Base-by-base conservation (phyloP, 2,888 invertebrate species). In the Tanytarsus gracilentus region DNA sequence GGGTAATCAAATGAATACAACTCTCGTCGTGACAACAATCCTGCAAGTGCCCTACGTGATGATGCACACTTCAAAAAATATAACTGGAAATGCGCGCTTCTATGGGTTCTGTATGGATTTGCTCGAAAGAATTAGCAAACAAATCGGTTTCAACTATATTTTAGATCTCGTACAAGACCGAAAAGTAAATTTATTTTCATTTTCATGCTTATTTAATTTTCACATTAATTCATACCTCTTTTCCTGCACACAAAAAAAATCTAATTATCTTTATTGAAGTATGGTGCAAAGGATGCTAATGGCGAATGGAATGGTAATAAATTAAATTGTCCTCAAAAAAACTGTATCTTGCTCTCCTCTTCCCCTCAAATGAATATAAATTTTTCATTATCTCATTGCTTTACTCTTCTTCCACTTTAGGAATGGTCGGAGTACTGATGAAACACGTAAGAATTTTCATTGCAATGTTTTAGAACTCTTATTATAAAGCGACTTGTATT, bases 81-180 rank as follows among this genome's bases (percentile, higher is more conserved):
- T 79, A 71, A 83, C 82, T 9, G 85, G 85, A 49, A 88, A 88
- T 70, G 79, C 56, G 6, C 40, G 56, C 62, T 88, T 85, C 74
- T 86, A 83, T 72, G 88, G 88, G 56, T 88, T 86, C 73, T 87
- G 87, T 73, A 83, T 88, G 64, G 88, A 88, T 70, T 77, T 88
- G 49, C 76, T 86, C 66, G 80, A 84, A 67, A 76, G 78, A 62
- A 78, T 86, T 65, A 80, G 85, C 2, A 78, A 77, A 64, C 78
- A 82, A 68, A 79, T 85, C 33, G 85, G 85, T 51, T 86, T 86
- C 71, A 80, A 83, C 66, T 86, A 85, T 70, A 79, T 83, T 62
- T 71, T 86, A 67, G 83, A 84, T 67, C 74, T 85, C 64, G 84
- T 84, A 27, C 84, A 84, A 3, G 85, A 86, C 71, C 74, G 80